A percentile compares a stretch with the other conserved stretches of the same genome.
Evolutionary conservation across 2,888 invertebrate genomes (phyloP).

Genomic region (Drosophila buzzatii): DNA sequence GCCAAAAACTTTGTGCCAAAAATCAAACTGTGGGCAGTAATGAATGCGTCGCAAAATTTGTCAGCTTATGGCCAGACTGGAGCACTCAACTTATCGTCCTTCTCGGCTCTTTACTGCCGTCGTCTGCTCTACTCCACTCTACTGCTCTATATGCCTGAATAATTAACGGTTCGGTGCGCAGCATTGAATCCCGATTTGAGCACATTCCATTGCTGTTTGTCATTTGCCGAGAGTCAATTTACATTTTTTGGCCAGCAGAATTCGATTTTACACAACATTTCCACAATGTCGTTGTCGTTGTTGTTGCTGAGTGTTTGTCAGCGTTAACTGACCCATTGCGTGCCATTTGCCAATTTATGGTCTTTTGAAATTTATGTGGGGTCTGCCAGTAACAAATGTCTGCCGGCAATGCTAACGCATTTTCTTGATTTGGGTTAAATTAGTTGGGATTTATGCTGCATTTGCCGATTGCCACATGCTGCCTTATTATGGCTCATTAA

Average conservation of each 20-base stretch:
- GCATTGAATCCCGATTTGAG: slow-evolving; percentile 37
- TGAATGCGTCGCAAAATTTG: slow-evolving; percentile 65
- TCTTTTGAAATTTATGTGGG: slow-evolving; percentile 70
- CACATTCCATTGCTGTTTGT: slow-evolving; percentile 48
- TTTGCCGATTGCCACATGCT: slow-evolving; percentile 35
- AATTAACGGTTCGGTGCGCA: slow-evolving; percentile 73
- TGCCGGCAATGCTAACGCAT: slow-evolving; percentile 48
- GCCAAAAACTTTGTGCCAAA: slow-evolving; percentile 63
- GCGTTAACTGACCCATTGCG: slow-evolving; percentile 57
- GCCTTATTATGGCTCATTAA: slow-evolving; percentile 69
- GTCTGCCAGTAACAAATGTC: slow-evolving; percentile 55
- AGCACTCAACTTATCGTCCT: slow-evolving; percentile 11
- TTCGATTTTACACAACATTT: slow-evolving; percentile 52
- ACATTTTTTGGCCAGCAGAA: slow-evolving; percentile 51
- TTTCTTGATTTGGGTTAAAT: slow-evolving; percentile 70
- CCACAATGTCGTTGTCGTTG: slow-evolving; percentile 21
- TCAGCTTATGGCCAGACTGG: slow-evolving; percentile 28
- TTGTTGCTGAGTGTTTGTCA: slow-evolving; percentile 35
- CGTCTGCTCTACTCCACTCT: neutral
- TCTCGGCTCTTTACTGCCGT: neutral
- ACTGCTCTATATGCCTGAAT: slow-evolving; percentile 48
- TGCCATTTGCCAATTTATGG: slow-evolving; percentile 71
- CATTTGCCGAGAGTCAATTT: slow-evolving; percentile 65
- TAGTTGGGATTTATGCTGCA: slow-evolving; percentile 70
- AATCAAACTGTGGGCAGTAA: slow-evolving; percentile 71